phyloP scores from a whole-genome alignment of 2,888 invertebrate species.

The Melipona beecheii region DNA sequence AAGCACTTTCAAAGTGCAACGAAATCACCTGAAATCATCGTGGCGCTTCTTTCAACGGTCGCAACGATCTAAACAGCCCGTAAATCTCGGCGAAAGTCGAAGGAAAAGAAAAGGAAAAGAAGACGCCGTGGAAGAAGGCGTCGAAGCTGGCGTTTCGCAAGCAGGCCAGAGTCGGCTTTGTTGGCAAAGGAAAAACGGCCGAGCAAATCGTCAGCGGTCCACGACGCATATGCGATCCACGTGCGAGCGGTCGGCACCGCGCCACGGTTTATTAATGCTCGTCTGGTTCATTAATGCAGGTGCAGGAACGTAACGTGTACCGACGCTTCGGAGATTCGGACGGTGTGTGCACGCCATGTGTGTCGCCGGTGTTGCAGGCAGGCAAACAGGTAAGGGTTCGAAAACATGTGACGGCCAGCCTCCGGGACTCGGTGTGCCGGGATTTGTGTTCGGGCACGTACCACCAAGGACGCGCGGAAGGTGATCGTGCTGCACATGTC shows the following conservation, averaged over 20 bases:
- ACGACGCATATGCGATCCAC: conserved; percentile 51
- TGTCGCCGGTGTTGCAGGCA: conserved; percentile 66
- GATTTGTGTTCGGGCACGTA: conserved; percentile 69
- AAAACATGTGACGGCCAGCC: conserved; percentile 78
- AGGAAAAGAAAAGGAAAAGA: background rate
- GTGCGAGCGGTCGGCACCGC: conserved; percentile 32
- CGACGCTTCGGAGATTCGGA: conserved; percentile 35
- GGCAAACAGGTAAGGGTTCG: conserved; percentile 70
- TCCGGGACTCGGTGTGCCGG: conserved; percentile 45
- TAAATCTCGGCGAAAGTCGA: conserved; percentile 1
- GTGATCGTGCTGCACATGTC: conserved; percentile 74
- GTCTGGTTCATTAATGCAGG: conserved; percentile 68
- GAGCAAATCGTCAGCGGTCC: background rate
- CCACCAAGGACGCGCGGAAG: conserved; percentile 68
- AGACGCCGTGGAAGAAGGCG: background rate
- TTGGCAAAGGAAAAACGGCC: background rate
- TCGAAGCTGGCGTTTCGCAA: background rate
- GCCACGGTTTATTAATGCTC: conserved; percentile 54
- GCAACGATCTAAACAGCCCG: background rate
- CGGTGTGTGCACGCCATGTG: conserved; percentile 71
- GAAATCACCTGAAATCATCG: too few relatives aligned
- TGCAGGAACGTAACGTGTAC: conserved; percentile 63
- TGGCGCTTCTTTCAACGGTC: too few relatives aligned
- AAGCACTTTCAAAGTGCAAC: too few relatives aligned
- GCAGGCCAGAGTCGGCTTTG: background rate